phyloP scores from a whole-genome alignment of 92 coral and sea anemone genomes.

The Pocillopora meandrina region DNA sequence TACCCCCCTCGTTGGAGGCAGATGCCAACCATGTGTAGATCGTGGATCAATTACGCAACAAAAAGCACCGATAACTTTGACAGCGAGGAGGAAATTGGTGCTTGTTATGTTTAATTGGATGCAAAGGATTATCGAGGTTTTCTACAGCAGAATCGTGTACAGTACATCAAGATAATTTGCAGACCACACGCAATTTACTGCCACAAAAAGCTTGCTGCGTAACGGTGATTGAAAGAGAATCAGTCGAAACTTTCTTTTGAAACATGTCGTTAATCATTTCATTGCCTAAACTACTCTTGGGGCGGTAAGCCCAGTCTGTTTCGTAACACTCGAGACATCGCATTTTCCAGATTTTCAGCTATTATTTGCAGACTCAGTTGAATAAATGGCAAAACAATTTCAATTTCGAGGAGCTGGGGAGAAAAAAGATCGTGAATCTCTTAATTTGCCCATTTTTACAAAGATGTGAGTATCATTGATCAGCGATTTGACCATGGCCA shows the following conservation, averaged over 20 bases:
- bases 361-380: no score
- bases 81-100: constrained; percentile 13
- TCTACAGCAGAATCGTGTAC: not conserved
- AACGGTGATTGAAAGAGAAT: not conserved
- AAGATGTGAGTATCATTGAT: no score
- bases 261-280: no score
- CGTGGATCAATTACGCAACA: not conserved
- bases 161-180: not conserved
- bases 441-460: no score
- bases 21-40: not conserved
- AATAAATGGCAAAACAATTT: no score
- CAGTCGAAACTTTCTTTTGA: not conserved
- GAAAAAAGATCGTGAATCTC: no score
- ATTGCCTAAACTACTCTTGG: no score
- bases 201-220: not conserved
- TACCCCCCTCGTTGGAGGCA: not conserved
- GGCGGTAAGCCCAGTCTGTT: no score
- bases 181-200: constrained; percentile 27
- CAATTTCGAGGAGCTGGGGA: no score
- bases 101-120: not conserved
- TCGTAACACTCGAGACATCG: no score
- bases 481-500: no score
- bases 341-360: no score
- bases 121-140: constrained; percentile 12
- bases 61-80: not conserved